phyloP scores from a whole-genome alignment of 2,797 vertebrate species.

The Cossypha polioptera region DNA sequence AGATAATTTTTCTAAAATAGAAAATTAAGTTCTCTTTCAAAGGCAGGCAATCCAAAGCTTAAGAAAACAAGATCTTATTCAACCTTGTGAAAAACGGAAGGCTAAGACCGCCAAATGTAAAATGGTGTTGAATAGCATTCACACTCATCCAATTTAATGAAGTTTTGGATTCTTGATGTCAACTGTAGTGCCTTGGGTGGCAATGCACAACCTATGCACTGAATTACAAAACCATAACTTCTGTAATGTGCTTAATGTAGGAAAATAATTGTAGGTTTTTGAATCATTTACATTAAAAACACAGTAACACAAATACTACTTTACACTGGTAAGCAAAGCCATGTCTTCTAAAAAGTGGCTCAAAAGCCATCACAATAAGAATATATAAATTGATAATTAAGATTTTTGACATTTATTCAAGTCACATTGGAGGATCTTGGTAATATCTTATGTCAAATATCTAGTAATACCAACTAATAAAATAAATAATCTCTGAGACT shows the following conservation, averaged over 20 bases:
- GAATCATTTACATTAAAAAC: background rate
- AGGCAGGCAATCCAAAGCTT: conserved; percentile 48
- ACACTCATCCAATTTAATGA: conserved; percentile 35
- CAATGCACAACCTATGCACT: background rate
- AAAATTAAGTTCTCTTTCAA: conserved; percentile 42
- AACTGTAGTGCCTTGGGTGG: background rate
- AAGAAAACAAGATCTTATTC: conserved; percentile 51
- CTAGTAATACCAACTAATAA: background rate
- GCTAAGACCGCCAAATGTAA: conserved; percentile 32
- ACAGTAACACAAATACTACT: background rate
- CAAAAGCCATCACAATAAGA: background rate
- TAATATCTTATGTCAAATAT: background rate
- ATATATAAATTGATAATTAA: background rate
- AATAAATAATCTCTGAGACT: background rate
- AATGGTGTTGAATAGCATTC: conserved; percentile 47
- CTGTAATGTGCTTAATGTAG: background rate
- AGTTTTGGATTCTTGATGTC: conserved; percentile 9
- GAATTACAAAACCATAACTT: background rate
- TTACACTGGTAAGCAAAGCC: background rate
- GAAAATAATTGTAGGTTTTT: background rate
- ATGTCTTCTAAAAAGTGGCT: background rate
- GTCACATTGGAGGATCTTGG: background rate
- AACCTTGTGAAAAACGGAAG: conserved; percentile 34
- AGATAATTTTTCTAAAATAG: conserved; percentile 59
- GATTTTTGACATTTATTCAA: background rate